Percentiles rank a stretch among this genome's conserved stretches.
Conservation (phyloP, 1,140 invertebrate species). For the Ceratina calcarata region DNA sequence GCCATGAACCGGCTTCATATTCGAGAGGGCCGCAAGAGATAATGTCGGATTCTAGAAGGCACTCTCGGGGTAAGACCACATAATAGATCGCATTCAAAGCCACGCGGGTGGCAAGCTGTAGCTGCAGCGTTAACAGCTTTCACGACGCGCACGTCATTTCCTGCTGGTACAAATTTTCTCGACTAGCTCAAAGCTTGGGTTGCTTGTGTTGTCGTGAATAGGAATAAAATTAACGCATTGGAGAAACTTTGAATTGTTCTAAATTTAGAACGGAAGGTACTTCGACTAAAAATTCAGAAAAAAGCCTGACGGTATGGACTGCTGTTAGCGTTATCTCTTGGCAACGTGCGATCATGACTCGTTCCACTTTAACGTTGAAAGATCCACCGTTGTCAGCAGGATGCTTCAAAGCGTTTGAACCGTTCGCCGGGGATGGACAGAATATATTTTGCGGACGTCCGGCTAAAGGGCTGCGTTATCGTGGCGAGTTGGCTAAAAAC, state of each 20-base stretch:
- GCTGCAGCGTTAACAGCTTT: conserved; percentile 29
- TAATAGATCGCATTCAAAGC: conserved; percentile 36
- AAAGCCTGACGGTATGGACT: not conserved
- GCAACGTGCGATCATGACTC: not conserved
- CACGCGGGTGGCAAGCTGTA: not conserved
- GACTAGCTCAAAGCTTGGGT: not conserved
- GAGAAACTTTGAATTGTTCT: not conserved
- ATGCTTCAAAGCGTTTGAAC: not conserved
- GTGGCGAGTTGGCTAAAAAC: not conserved
- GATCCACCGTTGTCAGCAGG: not conserved
- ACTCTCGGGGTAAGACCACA: conserved; percentile 1
- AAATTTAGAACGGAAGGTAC: not conserved
- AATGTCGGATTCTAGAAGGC: conserved; percentile 33
- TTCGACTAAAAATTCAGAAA: no score
- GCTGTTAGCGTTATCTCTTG: not conserved
- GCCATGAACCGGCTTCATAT: conserved; percentile 19
- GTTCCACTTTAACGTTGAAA: not conserved
- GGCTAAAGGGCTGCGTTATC: conserved; percentile 20
- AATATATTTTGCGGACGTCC: not conserved
- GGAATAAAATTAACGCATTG: not conserved
- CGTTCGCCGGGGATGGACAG: not conserved
- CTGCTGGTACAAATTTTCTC: conserved; percentile 11
- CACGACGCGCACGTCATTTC: conserved; percentile 22
- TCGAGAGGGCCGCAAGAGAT: conserved; percentile 26
- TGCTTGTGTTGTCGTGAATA: not conserved